phyloP scores from a whole-genome alignment of 2,113 vertebrate genomes.

The Archilochus colubris region DNA sequence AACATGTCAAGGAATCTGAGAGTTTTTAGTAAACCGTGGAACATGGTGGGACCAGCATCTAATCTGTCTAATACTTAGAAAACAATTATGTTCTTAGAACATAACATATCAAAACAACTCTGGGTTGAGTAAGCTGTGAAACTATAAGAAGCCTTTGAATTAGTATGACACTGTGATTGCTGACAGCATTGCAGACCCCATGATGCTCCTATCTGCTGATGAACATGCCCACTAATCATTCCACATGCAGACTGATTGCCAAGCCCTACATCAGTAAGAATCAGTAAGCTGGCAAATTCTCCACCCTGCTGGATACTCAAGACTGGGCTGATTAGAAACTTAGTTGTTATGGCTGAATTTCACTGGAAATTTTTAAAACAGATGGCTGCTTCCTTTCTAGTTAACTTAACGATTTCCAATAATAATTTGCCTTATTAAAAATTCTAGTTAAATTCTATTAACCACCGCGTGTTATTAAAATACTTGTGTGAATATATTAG shows the following conservation, averaged over 20 bases:
- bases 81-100: neutral
- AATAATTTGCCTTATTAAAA: neutral
- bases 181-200: fast-evolving
- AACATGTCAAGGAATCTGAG: neutral
- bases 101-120: neutral
- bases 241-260: neutral
- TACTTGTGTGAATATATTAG: neutral
- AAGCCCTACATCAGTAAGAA: neutral
- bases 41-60: fast-evolving
- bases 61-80: neutral
- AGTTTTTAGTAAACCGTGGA: neutral
- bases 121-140: neutral
- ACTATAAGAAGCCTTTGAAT: neutral
- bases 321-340: neutral
- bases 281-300: neutral
- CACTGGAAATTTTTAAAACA: neutral
- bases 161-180: neutral
- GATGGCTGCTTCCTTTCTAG: neutral
- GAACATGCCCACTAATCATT: neutral
- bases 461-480: neutral
- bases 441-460: neutral
- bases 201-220: neutral
- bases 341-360: neutral
- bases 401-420: neutral
- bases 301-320: neutral